Percentiles rank a stretch among this genome's conserved stretches.
Evolutionary conservation across 2,113 vertebrate species (phyloP).

Genomic region (Kobus ellipsiprymnus): DNA sequence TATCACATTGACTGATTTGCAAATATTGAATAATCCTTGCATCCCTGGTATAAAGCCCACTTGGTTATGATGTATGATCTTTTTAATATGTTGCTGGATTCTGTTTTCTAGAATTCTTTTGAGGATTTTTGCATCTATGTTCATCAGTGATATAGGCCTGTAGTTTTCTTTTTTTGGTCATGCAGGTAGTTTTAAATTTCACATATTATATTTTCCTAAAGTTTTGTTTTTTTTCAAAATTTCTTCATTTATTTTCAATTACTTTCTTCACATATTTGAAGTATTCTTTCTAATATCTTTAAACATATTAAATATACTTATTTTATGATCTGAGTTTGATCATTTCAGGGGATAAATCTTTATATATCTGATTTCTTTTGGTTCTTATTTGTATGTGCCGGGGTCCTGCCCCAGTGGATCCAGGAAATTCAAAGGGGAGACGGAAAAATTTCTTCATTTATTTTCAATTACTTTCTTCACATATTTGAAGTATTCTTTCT

Average conservation of each 20-base stretch:
- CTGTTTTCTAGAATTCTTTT: not conserved
- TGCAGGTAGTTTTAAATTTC: not conserved
- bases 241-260: not conserved
- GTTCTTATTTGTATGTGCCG: not conserved
- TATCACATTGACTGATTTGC: not conserved
- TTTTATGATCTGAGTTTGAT: slow-evolving; percentile 9
- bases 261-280: not conserved
- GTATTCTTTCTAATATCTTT: not conserved
- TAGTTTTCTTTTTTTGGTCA: not conserved
- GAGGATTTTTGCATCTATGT: not conserved
- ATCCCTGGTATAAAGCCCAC: not conserved
- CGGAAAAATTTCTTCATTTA: not conserved
- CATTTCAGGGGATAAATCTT: not conserved
- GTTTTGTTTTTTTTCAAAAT: not conserved
- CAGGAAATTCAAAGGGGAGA: no score
- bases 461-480: not conserved
- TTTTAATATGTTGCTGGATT: not conserved
- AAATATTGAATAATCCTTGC: not conserved
- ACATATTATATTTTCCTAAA: not conserved
- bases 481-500: not conserved
- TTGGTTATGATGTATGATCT: not conserved
- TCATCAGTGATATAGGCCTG: not conserved
- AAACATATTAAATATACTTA: not conserved
- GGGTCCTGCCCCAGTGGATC: no score
- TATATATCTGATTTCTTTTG: not conserved